Percentiles rank a stretch among this genome's conserved stretches.
phyloP scores from a whole-genome alignment of 2,113 vertebrate genomes.

The Sciurus niger region DNA sequence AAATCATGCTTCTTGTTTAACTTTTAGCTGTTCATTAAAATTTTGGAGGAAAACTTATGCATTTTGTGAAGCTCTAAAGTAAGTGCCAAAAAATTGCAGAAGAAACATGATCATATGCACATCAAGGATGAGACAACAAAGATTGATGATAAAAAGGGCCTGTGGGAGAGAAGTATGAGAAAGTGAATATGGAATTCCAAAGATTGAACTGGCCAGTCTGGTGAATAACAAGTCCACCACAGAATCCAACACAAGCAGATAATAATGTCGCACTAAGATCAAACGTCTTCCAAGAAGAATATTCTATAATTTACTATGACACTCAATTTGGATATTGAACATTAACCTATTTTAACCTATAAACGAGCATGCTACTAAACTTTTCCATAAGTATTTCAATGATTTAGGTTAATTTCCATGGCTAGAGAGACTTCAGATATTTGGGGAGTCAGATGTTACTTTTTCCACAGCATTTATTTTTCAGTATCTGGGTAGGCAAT shows the following conservation, averaged over 20 bases:
- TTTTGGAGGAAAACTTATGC: background rate
- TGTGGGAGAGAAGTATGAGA: background rate
- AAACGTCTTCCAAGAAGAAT: conserved; percentile 54
- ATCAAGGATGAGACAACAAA: background rate
- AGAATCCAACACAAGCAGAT: background rate
- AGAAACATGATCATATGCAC: background rate
- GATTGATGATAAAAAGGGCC: background rate
- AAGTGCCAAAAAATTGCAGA: background rate
- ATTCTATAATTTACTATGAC: conserved; percentile 1
- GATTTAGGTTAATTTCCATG: background rate
- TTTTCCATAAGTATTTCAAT: conserved; percentile 42
- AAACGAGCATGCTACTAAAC: background rate
- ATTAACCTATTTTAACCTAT: conserved; percentile 1
- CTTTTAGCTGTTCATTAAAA: background rate
- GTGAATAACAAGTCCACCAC: background rate
- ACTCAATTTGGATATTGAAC: conserved; percentile 60
- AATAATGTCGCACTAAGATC: conserved; percentile 66
- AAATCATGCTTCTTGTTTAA: background rate
- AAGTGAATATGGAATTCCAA: conserved; percentile 55
- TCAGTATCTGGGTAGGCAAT: background rate
- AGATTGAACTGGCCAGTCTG: conserved; percentile 14
- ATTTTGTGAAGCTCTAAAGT: background rate
- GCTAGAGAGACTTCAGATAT: background rate
- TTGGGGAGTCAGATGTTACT: background rate
- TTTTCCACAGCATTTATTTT: background rate